These are phyloP conservation scores for Solen grandis DNA, from an alignment of 1,140 invertebrate species.

Conservation along the genomic window DNA sequence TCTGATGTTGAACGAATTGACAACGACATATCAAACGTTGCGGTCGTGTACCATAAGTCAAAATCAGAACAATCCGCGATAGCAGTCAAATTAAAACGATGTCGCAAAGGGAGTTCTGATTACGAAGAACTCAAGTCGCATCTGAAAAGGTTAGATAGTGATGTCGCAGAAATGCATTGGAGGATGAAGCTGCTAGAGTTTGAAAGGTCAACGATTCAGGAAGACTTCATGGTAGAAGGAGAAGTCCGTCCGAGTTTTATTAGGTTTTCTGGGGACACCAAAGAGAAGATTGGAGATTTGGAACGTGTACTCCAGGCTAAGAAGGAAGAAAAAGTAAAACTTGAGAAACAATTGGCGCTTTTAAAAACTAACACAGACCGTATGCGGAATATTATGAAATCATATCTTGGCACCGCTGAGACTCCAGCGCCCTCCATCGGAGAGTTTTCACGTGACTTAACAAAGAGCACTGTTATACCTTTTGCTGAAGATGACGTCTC, in stretches of 20 bases:
- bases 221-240: conserved; percentile 63
- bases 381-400: conserved; percentile 49
- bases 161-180: conserved; percentile 45
- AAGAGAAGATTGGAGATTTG: conserved; percentile 43
- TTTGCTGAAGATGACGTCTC: neutral
- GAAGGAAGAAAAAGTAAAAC: conserved; percentile 44
- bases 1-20: conserved; percentile 51
- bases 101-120: conserved; percentile 17
- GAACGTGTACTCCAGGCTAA: conserved; percentile 21
- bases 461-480: neutral
- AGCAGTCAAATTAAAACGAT: conserved; percentile 28
- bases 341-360: conserved; percentile 44
- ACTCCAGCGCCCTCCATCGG: neutral
- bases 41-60: conserved; percentile 38
- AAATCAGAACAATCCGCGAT: conserved; percentile 32
- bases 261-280: conserved; percentile 58
- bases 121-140: conserved; percentile 39
- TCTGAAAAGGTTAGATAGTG: conserved; percentile 37
- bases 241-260: conserved; percentile 68
- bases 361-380: conserved; percentile 57
- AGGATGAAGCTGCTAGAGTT: conserved; percentile 62
- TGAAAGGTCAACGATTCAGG: conserved; percentile 54
- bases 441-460: conserved; percentile 22
- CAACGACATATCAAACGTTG: conserved; percentile 17
- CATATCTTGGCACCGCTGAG: conserved; percentile 41